Base-by-base conservation (phyloP, 1,140 invertebrate species). In the Elymnias hypermnestra region DNA sequence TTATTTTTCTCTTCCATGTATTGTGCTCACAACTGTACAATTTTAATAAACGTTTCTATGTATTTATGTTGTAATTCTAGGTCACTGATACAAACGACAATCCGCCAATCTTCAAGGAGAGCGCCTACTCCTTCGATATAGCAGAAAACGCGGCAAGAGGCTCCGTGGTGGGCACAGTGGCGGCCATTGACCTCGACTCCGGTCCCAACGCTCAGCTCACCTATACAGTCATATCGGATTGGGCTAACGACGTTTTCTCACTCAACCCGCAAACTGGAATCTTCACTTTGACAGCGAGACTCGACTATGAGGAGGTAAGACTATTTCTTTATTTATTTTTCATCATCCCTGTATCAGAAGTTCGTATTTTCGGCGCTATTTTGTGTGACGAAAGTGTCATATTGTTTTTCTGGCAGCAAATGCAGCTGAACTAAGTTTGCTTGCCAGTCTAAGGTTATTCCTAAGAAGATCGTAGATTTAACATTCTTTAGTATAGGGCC, bases 1-100 rank as follows among this genome's bases (percentile, higher is more conserved):
- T n/a, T n/a, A n/a, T n/a, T n/a, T n/a, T n/a, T n/a, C n/a, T n/a
- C n/a, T n/a, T n/a, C n/a, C n/a, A n/a, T n/a, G n/a, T n/a, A n/a
- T n/a, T n/a, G n/a, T n/a, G n/a, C n/a, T n/a, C n/a, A n/a, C n/a
- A n/a, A n/a, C n/a, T n/a, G n/a, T n/a, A n/a, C n/a, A n/a, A n/a
- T n/a, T n/a, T n/a, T n/a, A n/a, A n/a, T n/a, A n/a, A n/a, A n/a
- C n/a, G n/a, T n/a, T n/a, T n/a, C n/a, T n/a, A n/a, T n/a, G n/a
- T n/a, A n/a, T n/a, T n/a, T n/a, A n/a, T n/a, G n/a, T n/a, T 31
- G 2, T 33, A 8, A 43, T 56, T 45, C 18, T 87, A 96, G 95
- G 93, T 98, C 18, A 93, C 90, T 0, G 96, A 98, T 73, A 94
- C 94, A 3, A 99, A 98, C 72, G 97, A 98, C 88, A 97, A 98